Evolutionary conservation across 2,113 vertebrate species (phyloP).

Genomic region (Coptodon bakossiorum): DNA sequence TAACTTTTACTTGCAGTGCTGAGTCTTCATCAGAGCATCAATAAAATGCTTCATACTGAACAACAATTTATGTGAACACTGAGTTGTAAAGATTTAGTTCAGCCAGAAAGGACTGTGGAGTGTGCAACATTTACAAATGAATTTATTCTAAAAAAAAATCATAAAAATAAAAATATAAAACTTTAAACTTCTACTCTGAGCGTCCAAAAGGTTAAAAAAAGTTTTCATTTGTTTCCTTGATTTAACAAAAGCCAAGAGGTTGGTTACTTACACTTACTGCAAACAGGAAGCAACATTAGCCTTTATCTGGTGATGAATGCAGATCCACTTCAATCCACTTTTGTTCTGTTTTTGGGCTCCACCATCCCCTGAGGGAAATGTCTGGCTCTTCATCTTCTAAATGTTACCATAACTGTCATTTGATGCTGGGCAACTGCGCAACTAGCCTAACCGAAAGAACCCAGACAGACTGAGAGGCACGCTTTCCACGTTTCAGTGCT

Average conservation of each 20-base stretch:
- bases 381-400: background rate
- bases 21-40: background rate
- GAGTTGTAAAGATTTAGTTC: background rate
- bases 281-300: background rate
- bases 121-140: background rate
- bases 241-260: background rate
- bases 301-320: background rate
- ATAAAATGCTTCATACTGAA: background rate
- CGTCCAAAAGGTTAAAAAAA: background rate
- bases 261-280: background rate
- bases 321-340: background rate
- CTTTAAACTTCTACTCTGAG: background rate
- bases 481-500: no score
- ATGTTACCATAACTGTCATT: background rate
- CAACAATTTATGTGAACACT: background rate
- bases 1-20: background rate
- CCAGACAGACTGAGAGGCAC: no score
- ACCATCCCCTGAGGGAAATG: background rate
- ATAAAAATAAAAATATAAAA: background rate
- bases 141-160: background rate
- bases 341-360: background rate
- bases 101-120: background rate
- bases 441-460: no score
- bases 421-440: background rate
- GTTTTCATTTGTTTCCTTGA: background rate